Evolutionary conservation across 2,113 vertebrate species (phyloP).

Genomic region (Calyptomena viridis): DNA sequence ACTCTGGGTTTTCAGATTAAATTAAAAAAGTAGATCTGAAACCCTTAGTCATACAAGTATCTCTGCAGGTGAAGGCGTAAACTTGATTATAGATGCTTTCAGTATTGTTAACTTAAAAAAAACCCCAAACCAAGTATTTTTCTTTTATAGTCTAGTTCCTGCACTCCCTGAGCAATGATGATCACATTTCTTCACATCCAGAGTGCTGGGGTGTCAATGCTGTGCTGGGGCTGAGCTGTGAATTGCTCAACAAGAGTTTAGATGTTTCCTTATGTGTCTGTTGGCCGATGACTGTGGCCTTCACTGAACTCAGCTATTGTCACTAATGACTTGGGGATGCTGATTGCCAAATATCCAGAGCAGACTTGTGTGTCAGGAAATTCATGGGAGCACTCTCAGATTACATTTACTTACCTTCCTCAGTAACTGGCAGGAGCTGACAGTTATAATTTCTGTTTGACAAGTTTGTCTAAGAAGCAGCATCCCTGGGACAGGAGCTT

Average conservation of each 20-base stretch:
- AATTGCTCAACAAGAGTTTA: slow-evolving; percentile 14
- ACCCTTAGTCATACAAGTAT: background rate
- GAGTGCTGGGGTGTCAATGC: background rate
- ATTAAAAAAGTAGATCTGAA: background rate
- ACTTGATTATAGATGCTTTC: background rate
- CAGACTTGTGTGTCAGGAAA: background rate
- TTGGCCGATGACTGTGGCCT: background rate
- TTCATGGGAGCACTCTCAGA: background rate
- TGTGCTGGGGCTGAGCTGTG: background rate
- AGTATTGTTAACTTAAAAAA: too few species aligned
- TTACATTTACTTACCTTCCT: background rate
- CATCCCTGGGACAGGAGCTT: background rate
- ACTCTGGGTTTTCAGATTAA: background rate
- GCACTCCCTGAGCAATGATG: background rate
- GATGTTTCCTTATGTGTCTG: background rate
- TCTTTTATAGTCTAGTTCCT: background rate
- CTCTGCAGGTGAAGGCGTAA: background rate
- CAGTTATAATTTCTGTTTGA: background rate
- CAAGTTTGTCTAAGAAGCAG: background rate
- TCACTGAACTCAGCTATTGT: background rate
- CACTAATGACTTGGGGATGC: background rate
- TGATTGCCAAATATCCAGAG: background rate
- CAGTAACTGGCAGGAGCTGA: background rate
- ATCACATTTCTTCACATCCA: background rate
- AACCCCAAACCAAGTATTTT: too few species aligned